Evolutionary conservation across 1,140 invertebrate genomes (phyloP).

Genomic region (Pinna nobilis): DNA sequence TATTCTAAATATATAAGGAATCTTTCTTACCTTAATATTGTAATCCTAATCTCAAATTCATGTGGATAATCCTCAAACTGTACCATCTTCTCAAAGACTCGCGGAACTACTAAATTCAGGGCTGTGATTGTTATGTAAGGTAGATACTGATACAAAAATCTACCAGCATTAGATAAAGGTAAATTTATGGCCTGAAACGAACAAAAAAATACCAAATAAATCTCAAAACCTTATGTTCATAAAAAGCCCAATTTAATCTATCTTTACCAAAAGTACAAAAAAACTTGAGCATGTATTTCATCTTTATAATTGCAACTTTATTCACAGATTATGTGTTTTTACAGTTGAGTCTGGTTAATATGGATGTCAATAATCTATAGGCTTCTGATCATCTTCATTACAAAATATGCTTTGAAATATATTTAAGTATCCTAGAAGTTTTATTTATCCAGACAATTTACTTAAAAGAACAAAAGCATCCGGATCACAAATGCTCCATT

Average conservation of each 20-base stretch:
- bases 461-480: neutral
- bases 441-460: neutral
- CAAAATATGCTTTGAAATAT: too few relatives aligned
- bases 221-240: too few relatives aligned
- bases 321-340: too few relatives aligned
- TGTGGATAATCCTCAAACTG: slow-evolving; percentile 85
- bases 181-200: neutral
- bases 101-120: slow-evolving; percentile 83
- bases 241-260: too few relatives aligned
- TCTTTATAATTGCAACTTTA: too few relatives aligned
- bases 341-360: too few relatives aligned
- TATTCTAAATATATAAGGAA: neutral
- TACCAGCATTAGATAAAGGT: neutral
- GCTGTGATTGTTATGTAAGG: slow-evolving; percentile 85
- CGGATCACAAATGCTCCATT: too few relatives aligned
- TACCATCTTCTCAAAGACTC: slow-evolving; percentile 76
- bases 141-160: slow-evolving; percentile 76
- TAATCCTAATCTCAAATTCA: slow-evolving; percentile 81
- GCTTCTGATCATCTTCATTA: too few relatives aligned
- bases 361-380: too few relatives aligned
- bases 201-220: neutral
- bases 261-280: too few relatives aligned
- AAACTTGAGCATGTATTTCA: too few relatives aligned
- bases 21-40: slow-evolving; percentile 77
- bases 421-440: too few relatives aligned